Conservation (phyloP, 1,140 invertebrate genomes). For the Steinernema feltiae region DNA sequence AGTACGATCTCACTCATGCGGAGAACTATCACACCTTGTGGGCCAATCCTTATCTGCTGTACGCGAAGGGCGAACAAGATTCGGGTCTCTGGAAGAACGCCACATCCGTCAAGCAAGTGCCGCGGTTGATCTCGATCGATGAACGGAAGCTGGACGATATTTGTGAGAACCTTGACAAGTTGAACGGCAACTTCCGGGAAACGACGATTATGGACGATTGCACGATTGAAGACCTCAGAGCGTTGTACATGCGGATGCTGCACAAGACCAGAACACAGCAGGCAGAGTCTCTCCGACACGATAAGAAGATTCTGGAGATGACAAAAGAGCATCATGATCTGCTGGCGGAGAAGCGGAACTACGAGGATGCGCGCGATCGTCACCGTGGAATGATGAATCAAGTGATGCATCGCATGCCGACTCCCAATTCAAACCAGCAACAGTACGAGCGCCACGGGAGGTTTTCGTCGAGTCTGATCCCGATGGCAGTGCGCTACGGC, state of each 20-base stretch:
- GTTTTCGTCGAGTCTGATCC: neutral
- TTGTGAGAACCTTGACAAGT: conserved; percentile 12
- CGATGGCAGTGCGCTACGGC: neutral
- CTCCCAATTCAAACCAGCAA: neutral
- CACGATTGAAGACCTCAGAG: conserved; percentile 29
- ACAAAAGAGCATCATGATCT: neutral
- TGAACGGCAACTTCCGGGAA: neutral
- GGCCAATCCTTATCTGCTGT: conserved; percentile 34
- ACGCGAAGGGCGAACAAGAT: conserved; percentile 24
- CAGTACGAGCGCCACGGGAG: too few relatives aligned
- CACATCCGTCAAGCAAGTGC: conserved; percentile 19
- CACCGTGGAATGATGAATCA: too few relatives aligned
- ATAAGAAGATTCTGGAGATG: neutral
- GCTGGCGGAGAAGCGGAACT: neutral
- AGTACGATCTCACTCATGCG: conserved; percentile 45
- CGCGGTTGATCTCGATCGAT: conserved; percentile 32
- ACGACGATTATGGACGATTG: neutral
- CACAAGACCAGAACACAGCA: neutral
- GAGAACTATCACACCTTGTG: conserved; percentile 46
- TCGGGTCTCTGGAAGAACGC: conserved; percentile 10
- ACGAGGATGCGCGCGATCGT: neutral
- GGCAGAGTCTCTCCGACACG: conserved; percentile 19
- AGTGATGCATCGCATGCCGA: too few relatives aligned
- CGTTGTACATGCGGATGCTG: conserved; percentile 18
- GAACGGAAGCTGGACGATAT: conserved; percentile 24